Evolutionary conservation across 2,888 invertebrate species (phyloP), one percentile per base, ranked within the genome.

Genomic region (Tiphia femorata): DNA sequence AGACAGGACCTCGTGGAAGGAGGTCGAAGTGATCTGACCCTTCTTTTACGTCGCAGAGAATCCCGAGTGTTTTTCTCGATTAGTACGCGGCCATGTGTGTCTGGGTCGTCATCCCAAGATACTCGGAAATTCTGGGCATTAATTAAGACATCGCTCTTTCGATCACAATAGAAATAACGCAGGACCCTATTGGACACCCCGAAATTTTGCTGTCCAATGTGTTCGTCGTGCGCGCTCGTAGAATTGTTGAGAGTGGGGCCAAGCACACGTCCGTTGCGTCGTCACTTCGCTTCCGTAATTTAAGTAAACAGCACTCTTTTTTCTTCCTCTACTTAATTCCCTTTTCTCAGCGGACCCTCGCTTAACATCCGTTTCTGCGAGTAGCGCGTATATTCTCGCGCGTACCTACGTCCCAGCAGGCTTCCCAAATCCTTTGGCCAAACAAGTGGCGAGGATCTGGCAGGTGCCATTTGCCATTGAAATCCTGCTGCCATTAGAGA

Each of bases 401-500:
- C 47, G 48, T 54, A 62, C 60, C 33, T 14, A 14, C 33, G 33
- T 14, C 63, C n/a, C 58, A 52, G 47, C 50, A 65, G 67, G 68
- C 66, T 65, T 67, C 49, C 40, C 63, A 72, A 70, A 71, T 72
- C 72, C 71, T 61, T 67, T 70, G 65, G 49, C 64, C 70, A 72
- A 71, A 71, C 70, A 71, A 72, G 67, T 55, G 64, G 64, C 69
- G 59, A 59, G 64, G 65, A 70, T 67, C 72, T 67, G 71, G 65
- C 72, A 69, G 68, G 68, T 70, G 71, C 69, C 70, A 75, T 78
- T 78, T 75, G 76, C 73, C 76, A 74, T 76, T 76, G 72, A 78
- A 76, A 79, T 76, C 67, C 69, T 61, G 64, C 70, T 73, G 70
- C 75, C 77, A 75, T 76, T 80, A 79, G 70, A 73, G 68, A 69